phyloP scores from a whole-genome alignment of 2,888 invertebrate genomes.

The Rhabditoides inermis region DNA sequence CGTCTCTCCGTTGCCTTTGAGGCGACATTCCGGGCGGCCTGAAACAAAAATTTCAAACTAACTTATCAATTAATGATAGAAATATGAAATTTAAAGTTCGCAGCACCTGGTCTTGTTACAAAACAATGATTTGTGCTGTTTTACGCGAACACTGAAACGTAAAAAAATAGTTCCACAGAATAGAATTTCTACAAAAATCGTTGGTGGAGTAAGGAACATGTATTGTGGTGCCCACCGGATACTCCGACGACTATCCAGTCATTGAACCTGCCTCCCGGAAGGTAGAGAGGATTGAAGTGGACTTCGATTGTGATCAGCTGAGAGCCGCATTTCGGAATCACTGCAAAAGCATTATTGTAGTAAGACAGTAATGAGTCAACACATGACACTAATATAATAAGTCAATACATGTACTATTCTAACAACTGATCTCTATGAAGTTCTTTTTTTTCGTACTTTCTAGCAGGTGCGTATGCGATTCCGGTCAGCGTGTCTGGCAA shows the following conservation, averaged over 20 bases:
- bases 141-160: not conserved
- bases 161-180: not conserved
- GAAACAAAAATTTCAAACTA: not conserved
- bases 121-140: not conserved
- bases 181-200: not conserved
- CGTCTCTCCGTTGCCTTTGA: slow-evolving; percentile 48
- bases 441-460: too few species aligned
- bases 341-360: slow-evolving; percentile 29
- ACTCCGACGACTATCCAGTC: slow-evolving; percentile 49
- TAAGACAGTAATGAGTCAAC: not conserved
- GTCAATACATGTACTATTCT: slow-evolving; percentile 2
- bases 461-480: too few species aligned
- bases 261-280: slow-evolving; percentile 37
- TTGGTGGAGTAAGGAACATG: not conserved
- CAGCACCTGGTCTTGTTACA: too few species aligned
- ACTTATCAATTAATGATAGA: not conserved
- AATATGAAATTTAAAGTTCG: too few species aligned
- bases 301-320: slow-evolving; percentile 44
- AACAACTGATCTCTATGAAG: slow-evolving; percentile 3
- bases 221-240: slow-evolving; percentile 33
- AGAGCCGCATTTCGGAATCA: slow-evolving; percentile 40
- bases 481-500: too few species aligned
- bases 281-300: slow-evolving; percentile 33
- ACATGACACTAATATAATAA: not conserved
- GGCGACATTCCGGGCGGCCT: slow-evolving; percentile 41